These are phyloP conservation scores for Oopsacas minuta DNA, from an alignment of 37 sponge, comb jelly and placozoan species.

Conservation along the genomic window DNA sequence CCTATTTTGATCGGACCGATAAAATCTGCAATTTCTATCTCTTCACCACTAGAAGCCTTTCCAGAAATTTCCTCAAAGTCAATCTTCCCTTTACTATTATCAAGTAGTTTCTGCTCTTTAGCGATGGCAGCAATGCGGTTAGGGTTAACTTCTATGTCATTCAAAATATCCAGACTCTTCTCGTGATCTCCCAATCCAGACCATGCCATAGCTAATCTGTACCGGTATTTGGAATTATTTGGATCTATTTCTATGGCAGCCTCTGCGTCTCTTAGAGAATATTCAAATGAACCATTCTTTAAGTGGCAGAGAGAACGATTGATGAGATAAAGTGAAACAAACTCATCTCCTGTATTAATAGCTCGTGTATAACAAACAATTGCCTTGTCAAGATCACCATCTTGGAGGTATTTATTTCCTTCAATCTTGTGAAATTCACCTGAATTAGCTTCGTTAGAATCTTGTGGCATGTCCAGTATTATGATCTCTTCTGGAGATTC, in stretches of 20 bases:
- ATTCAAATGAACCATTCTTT: conserved; percentile 31
- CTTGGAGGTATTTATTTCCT: conserved; percentile 45
- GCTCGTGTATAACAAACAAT: conserved; percentile 27
- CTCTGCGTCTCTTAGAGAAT: conserved; percentile 44
- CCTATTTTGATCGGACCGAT: not conserved
- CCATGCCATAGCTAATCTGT: conserved; percentile 52
- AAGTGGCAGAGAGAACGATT: conserved; percentile 75
- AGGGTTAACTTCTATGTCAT: conserved; percentile 21
- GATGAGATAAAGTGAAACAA: conserved; percentile 29
- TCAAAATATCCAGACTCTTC: conserved; percentile 43
- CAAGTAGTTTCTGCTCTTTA: not conserved
- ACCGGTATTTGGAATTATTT: conserved; percentile 55
- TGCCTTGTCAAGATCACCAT: conserved; percentile 29
- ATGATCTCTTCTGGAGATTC: not conserved
- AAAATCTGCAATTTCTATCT: not conserved
- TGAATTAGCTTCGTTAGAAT: not conserved
- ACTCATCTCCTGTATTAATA: not conserved
- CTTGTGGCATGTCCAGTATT: not conserved
- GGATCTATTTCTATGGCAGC: conserved; percentile 40
- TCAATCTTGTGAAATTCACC: conserved; percentile 23
- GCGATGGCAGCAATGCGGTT: not conserved
- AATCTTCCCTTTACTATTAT: not conserved
- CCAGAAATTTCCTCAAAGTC: not conserved
- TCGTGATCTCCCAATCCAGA: conserved; percentile 35
- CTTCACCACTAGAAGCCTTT: not conserved